Conservation (phyloP, 2,888 invertebrate genomes). For the Encarsia formosa region DNA sequence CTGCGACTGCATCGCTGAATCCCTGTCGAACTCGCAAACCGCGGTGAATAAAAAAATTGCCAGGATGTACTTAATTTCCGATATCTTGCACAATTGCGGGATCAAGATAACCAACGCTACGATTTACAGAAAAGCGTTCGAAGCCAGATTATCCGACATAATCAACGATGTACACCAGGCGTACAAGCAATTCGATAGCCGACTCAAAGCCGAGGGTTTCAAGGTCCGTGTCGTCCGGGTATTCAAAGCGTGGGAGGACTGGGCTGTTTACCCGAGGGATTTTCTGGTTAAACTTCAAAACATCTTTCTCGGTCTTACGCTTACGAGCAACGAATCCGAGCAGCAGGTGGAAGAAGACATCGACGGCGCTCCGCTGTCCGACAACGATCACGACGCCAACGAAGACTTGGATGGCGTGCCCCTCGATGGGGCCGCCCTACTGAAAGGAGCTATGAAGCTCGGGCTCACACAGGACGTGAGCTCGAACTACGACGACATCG, state of each 20-base stretch:
- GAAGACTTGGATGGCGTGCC: conserved; percentile 62
- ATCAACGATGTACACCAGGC: conserved; percentile 72
- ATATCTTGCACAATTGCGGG: conserved; percentile 94
- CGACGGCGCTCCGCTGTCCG: conserved; percentile 64
- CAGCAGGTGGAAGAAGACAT: conserved; percentile 61
- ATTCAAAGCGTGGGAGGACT: conserved; percentile 96
- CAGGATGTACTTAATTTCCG: conserved; percentile 89
- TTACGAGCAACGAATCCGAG: conserved; percentile 44
- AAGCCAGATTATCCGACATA: conserved; percentile 73
- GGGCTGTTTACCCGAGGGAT: conserved; percentile 92
- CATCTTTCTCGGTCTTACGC: conserved; percentile 77
- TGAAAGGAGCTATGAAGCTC: conserved; percentile 65
- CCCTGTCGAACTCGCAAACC: conserved; percentile 74
- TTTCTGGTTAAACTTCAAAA: conserved; percentile 84
- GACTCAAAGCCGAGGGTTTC: conserved; percentile 94
- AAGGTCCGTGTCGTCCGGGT: conserved; percentile 84
- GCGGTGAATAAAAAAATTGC: conserved; percentile 85
- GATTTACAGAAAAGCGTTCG: conserved; percentile 86
- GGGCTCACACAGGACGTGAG: conserved; percentile 46
- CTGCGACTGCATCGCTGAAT: conserved; percentile 84
- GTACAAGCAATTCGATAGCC: conserved; percentile 71
- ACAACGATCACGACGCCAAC: conserved; percentile 51
- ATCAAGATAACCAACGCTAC: conserved; percentile 95
- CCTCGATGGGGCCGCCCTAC: conserved; percentile 75
- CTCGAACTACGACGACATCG: conserved; percentile 62